Base-by-base conservation (phyloP, 2,113 vertebrate genomes). In the Ammodytes dubius region DNA sequence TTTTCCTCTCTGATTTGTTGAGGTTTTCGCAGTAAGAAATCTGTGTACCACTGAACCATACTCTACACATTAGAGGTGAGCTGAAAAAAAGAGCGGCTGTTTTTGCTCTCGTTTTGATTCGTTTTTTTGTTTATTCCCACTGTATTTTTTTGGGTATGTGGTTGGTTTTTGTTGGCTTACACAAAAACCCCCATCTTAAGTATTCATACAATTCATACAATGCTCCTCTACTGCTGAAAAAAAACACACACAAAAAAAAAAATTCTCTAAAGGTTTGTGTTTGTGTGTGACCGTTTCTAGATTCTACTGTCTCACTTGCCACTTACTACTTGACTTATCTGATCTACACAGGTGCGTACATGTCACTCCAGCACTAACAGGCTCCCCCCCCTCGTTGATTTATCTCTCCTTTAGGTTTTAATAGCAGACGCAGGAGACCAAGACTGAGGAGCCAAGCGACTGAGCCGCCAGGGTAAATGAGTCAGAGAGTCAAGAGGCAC, bases 341-440 rank as follows among this genome's bases (percentile, higher is more conserved):
- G 27, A 27, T 27, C 27, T 27, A 27, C 90, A 84, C 92, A 94
- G 93, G 94, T 88, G 85, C 85, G 45, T 92, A 91, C 89, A 86
- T 93, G 81, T 88, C 87, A 95, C 95, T 96, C 96, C 95, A 94
- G 95, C 96, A 97, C 98, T 99, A 99, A 99, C 96, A 96, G 96
- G 95, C 97, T 88, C 96, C 98, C 98, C 98, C 98, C 98, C 98
- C 97, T 27, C 97, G 0, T 99, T 99, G 98, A 96, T 99, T 98
- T 99, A 97, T 99, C 96, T 99, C 97, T 97, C 96, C 96, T 96
- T 89, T 99, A 99, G 98, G 98, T 98, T 99, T 27, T 97, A 98
- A 97, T 99, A 99, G 96, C 97, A 97, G 90, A 94, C 94, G 94
- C 94, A 99, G 97, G 97, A 97, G 95, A 93, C 96, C 95, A 96